Conservation (phyloP, 1,140 invertebrate genomes). For the Dreissena rostriformis region DNA sequence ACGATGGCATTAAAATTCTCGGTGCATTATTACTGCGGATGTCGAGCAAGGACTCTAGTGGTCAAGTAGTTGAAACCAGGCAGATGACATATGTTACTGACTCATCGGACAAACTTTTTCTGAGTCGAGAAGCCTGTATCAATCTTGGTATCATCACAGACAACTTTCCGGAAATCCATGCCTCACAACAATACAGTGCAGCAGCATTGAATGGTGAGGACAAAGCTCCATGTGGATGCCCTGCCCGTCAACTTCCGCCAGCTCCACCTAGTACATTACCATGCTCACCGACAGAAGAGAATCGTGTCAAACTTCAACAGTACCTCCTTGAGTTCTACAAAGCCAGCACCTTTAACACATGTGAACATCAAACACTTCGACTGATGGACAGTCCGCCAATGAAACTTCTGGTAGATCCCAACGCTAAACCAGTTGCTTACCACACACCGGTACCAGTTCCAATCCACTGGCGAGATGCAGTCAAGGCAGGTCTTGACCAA, state of each 20-base stretch:
- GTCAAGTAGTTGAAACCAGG: slow-evolving; percentile 14
- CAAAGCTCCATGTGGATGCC: slow-evolving; percentile 59
- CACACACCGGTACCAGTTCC: slow-evolving; percentile 53
- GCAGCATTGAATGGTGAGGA: background rate
- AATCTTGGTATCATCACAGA: slow-evolving; percentile 15
- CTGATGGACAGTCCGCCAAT: slow-evolving; percentile 56
- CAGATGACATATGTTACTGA: slow-evolving; percentile 35
- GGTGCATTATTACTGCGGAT: too few species aligned
- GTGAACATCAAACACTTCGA: too few species aligned
- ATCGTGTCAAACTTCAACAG: too few species aligned
- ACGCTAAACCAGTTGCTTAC: slow-evolving; percentile 29
- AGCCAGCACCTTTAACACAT: slow-evolving; percentile 59
- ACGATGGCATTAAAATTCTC: too few species aligned
- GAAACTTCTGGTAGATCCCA: slow-evolving; percentile 41
- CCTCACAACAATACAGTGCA: background rate
- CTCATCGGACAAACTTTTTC: slow-evolving; percentile 34
- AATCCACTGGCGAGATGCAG: slow-evolving; percentile 59
- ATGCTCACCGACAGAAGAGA: slow-evolving; percentile 45
- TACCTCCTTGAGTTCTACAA: slow-evolving; percentile 57
- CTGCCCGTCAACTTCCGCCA: slow-evolving; percentile 40
- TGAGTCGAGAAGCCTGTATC: slow-evolving; percentile 32
- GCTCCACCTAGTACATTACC: slow-evolving; percentile 41
- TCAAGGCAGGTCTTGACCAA: slow-evolving; percentile 48
- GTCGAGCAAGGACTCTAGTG: background rate
- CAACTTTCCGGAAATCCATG: background rate